These are phyloP conservation scores for Pteropus rufus DNA, from an alignment of 2,797 vertebrate genomes.

Conservation along the genomic window DNA sequence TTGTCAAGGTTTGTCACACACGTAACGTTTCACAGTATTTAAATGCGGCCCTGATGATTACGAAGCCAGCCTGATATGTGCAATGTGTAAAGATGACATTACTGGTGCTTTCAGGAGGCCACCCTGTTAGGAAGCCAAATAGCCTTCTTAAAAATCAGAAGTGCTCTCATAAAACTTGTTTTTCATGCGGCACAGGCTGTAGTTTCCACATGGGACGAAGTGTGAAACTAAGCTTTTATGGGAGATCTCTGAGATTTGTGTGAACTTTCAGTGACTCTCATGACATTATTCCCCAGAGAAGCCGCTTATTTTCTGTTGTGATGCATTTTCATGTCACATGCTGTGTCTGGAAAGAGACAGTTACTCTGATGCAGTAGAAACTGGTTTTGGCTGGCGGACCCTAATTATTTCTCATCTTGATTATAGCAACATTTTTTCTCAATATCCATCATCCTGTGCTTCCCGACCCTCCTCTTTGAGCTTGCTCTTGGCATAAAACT, in stretches of 20 bases:
- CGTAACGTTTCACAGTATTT: accelerated
- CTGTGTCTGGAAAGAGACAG: neutral
- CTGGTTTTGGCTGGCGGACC: neutral
- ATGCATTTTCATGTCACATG: neutral
- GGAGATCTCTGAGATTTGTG: slow-evolving; percentile 58
- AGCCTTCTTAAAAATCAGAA: slow-evolving; percentile 72
- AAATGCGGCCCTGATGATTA: neutral
- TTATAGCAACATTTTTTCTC: neutral
- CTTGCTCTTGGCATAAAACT: neutral
- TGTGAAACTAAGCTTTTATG: slow-evolving; percentile 77
- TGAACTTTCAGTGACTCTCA: slow-evolving; percentile 78
- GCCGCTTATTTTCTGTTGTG: slow-evolving; percentile 50
- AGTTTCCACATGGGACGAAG: slow-evolving; percentile 65
- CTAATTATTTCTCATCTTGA: neutral
- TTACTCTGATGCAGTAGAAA: neutral
- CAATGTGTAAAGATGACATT: neutral
- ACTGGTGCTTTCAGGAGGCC: slow-evolving; percentile 47
- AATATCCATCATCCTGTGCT: neutral
- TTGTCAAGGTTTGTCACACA: neutral
- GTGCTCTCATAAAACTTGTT: slow-evolving; percentile 75
- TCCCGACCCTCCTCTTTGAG: neutral
- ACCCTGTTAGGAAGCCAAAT: slow-evolving; percentile 31
- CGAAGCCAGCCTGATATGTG: neutral
- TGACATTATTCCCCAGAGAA: slow-evolving; percentile 58
- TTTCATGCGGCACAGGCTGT: slow-evolving; percentile 58